phyloP scores from a whole-genome alignment of 2,888 invertebrate genomes.

The Brachypterus glaber region DNA sequence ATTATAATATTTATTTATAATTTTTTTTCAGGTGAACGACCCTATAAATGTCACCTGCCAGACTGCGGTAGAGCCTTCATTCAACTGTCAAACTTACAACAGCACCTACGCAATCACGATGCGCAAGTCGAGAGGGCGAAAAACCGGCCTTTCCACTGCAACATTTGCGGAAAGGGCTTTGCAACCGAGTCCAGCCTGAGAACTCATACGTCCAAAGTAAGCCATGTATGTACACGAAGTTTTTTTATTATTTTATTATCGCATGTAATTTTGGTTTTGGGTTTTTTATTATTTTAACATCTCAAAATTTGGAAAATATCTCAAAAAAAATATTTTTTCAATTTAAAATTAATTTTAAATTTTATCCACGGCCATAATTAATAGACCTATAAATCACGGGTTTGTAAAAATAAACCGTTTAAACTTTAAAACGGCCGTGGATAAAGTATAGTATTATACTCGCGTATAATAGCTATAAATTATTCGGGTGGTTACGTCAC shows the following conservation, averaged over 20 bases:
- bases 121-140: slow-evolving; percentile 91
- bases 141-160: slow-evolving; percentile 91
- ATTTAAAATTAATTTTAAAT: no score
- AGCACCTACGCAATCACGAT: slow-evolving; percentile 92
- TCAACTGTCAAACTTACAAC: slow-evolving; percentile 91
- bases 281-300: slow-evolving; percentile 11
- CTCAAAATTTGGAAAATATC: slow-evolving; percentile 5
- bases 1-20: slow-evolving; percentile 6
- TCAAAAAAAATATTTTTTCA: no score
- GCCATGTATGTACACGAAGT: slow-evolving; percentile 50
- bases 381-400: no score
- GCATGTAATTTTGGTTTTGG: slow-evolving; percentile 10
- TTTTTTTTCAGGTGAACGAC: slow-evolving; percentile 75
- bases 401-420: no score
- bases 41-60: slow-evolving; percentile 92
- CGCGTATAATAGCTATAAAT: no score
- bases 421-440: no score
- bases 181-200: slow-evolving; percentile 91
- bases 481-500: no score
- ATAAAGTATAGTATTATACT: no score
- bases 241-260: slow-evolving; percentile 15
- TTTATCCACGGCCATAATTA: no score
- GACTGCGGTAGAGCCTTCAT: slow-evolving; percentile 95
- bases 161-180: slow-evolving; percentile 93
- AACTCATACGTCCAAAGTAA: slow-evolving; percentile 95